Conservation (phyloP, 1,140 invertebrate species). For the Onthophagus taurus region DNA sequence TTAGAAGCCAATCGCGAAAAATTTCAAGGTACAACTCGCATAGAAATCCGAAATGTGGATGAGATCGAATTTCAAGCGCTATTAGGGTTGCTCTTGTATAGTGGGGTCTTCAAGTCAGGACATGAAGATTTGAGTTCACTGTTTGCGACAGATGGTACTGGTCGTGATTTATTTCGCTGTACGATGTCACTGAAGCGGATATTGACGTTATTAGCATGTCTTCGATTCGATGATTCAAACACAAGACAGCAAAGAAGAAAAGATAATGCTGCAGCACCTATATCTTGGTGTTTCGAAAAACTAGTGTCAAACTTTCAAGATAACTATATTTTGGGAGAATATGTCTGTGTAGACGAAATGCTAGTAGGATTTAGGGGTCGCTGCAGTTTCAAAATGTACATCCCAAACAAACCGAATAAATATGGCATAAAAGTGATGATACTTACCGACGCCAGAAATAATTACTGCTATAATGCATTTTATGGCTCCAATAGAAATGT, state of each 20-base stretch:
- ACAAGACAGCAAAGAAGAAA: not conserved
- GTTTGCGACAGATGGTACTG: not conserved
- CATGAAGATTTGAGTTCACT: constrained; percentile 2
- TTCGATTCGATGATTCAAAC: not conserved
- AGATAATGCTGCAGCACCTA: not conserved
- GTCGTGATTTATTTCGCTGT: not conserved
- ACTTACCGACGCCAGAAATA: no score
- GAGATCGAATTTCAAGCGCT: constrained; percentile 1
- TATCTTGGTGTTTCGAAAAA: not conserved
- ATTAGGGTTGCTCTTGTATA: not conserved
- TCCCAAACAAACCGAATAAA: no score
- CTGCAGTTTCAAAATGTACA: no score
- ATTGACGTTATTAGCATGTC: constrained; percentile 2
- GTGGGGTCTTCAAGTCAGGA: not conserved
- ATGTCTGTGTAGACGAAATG: not conserved
- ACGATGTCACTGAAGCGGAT: not conserved
- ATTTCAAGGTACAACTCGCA: not conserved
- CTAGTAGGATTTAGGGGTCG: not conserved
- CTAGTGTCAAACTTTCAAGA: not conserved
- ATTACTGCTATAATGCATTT: no score
- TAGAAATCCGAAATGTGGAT: constrained; percentile 1
- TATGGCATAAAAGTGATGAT: no score
- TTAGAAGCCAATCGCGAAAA: no score
- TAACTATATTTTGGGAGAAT: not conserved
- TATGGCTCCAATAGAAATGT: no score